Conservation (phyloP, 2,888 invertebrate genomes). For the Sarcophaga carnaria region DNA sequence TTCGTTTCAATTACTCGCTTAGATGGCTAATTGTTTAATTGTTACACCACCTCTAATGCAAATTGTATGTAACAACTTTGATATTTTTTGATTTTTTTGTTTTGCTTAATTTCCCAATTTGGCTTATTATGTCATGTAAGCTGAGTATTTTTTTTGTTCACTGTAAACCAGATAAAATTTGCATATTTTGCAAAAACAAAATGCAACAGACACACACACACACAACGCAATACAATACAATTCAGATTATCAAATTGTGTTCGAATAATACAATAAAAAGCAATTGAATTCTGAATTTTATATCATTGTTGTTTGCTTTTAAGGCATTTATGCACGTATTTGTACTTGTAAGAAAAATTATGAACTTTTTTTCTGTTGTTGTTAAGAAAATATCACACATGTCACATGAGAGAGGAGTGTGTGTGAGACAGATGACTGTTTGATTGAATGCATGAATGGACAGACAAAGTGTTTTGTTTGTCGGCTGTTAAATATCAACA, state of each 20-base stretch:
- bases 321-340: constrained; percentile 66
- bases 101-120: constrained; percentile 39
- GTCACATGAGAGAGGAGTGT: not conserved
- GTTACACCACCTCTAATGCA: not conserved
- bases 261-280: constrained; percentile 18
- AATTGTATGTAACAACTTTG: constrained; percentile 6
- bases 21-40: constrained; percentile 2
- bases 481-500: constrained; percentile 60
- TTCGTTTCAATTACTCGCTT: too few species aligned
- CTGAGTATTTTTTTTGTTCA: constrained; percentile 39
- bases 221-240: not conserved
- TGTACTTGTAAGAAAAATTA: constrained; percentile 56
- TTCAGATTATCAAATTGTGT: constrained; percentile 18
- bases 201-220: not conserved
- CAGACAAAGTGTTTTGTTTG: constrained; percentile 46
- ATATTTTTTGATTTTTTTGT: constrained; percentile 1
- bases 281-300: constrained; percentile 35
- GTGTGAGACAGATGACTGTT: constrained; percentile 4
- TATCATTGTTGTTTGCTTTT: constrained; percentile 39
- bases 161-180: constrained; percentile 63
- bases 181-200: constrained; percentile 64
- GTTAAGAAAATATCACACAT: not conserved
- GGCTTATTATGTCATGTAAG: constrained; percentile 40
- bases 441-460: constrained; percentile 12
- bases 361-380: not conserved